Conservation (phyloP, 35 echinoderm and acorn worm genomes). For the Heliocidaris erythrogramma region DNA sequence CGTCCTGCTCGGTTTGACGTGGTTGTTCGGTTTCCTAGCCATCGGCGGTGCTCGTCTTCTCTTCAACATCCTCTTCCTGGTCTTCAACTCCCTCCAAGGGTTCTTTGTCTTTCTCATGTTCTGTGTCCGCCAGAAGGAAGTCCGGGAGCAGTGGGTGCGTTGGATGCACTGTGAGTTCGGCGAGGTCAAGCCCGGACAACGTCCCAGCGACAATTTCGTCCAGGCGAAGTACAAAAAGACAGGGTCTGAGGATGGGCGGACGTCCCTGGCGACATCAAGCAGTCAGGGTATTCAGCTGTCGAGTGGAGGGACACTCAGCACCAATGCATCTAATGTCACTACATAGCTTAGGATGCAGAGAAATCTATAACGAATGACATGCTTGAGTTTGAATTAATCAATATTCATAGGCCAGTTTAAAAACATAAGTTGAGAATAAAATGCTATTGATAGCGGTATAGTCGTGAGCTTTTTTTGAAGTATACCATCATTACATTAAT, state of each 20-base stretch:
- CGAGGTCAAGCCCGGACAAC: neutral
- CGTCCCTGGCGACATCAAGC: conserved; percentile 5
- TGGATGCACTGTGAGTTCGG: conserved; percentile 12
- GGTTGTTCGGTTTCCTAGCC: conserved; percentile 55
- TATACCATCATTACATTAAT: too few species aligned
- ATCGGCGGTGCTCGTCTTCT: conserved; percentile 32
- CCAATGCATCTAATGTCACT: conserved; percentile 22
- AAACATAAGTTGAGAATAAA: too few species aligned
- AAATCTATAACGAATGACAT: neutral
- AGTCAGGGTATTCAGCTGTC: conserved; percentile 14
- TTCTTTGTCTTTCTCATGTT: conserved; percentile 83
- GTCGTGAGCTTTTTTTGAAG: too few species aligned
- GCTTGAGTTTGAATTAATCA: too few species aligned
- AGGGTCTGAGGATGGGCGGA: neutral
- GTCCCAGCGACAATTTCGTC: neutral
- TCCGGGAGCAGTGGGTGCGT: conserved; percentile 24
- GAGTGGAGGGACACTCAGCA: conserved; percentile 19
- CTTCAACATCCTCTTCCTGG: conserved; percentile 50
- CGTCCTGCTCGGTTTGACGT: conserved; percentile 43
- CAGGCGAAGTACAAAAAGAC: neutral
- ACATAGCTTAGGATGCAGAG: neutral
- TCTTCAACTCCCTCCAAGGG: conserved; percentile 69
- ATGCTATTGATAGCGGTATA: too few species aligned
- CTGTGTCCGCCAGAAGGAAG: conserved; percentile 48
- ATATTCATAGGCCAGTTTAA: too few species aligned